These are phyloP conservation scores for Phortica magna DNA, from an alignment of 2,888 invertebrate genomes.

Conservation along the genomic window DNA sequence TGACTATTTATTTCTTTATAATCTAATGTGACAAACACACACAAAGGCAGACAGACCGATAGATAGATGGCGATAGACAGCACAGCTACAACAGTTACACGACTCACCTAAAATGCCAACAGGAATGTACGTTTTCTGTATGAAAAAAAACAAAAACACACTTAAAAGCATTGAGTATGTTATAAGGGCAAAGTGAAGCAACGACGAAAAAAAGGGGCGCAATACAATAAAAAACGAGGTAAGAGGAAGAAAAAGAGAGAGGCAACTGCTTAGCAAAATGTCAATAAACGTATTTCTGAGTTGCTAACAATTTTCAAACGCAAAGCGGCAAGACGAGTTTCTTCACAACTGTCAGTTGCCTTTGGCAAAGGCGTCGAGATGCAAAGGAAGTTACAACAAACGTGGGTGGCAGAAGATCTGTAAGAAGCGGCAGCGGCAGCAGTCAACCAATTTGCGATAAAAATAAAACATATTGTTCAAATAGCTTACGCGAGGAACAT, in stretches of 20 bases:
- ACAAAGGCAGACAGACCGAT: background rate
- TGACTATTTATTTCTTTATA: constrained; percentile 22
- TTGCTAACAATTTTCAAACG: background rate
- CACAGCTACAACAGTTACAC: background rate
- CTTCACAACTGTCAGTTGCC: background rate
- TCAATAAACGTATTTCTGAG: background rate
- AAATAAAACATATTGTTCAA: constrained; percentile 26
- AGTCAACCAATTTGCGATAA: constrained; percentile 36
- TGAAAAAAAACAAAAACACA: background rate
- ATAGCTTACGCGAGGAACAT: background rate
- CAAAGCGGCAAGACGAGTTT: background rate
- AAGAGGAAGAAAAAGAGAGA: background rate
- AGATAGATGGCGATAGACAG: too few relatives aligned
- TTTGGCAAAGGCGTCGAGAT: background rate
- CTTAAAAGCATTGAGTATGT: background rate
- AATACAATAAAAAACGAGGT: background rate
- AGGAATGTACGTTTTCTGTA: background rate
- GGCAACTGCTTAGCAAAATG: background rate
- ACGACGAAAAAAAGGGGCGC: background rate
- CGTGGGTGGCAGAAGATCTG: background rate
- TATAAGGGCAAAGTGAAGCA: background rate
- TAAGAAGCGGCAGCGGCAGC: background rate
- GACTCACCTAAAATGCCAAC: constrained; percentile 17
- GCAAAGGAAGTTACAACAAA: too few relatives aligned
- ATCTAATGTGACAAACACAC: background rate